phyloP scores from a whole-genome alignment of 1,140 invertebrate species.

The Tigriopus japonicus region DNA sequence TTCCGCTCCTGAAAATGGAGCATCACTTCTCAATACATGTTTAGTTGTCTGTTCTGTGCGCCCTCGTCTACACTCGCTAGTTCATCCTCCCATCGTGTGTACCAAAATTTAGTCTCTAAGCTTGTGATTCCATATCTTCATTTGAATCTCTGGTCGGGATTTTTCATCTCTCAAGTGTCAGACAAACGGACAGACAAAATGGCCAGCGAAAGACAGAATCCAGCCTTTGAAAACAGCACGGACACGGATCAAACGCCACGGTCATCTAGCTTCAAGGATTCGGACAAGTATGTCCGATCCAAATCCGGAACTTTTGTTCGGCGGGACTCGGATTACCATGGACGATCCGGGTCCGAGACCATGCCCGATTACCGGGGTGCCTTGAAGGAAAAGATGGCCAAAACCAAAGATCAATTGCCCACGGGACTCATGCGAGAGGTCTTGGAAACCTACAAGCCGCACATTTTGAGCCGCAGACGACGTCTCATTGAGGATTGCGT shows the following conservation, averaged over 20 bases:
- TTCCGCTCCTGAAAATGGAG: no score
- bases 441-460: constrained; percentile 11
- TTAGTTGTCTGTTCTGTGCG: no score
- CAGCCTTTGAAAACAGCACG: not conserved
- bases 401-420: constrained; percentile 12
- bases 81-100: no score
- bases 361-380: constrained; percentile 6
- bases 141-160: no score
- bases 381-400: not conserved
- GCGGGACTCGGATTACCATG: not conserved
- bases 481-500: constrained; percentile 11
- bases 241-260: not conserved
- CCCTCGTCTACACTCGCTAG: no score
- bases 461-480: not conserved
- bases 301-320: constrained; percentile 3
- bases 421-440: constrained; percentile 11
- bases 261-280: constrained; percentile 3
- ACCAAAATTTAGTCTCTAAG: no score
- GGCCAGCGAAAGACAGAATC: no score
- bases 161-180: no score
- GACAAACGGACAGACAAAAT: no score
- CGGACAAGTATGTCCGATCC: constrained; percentile 9
- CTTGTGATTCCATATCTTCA: no score
- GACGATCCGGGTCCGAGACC: not conserved
- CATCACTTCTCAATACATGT: no score